phyloP scores from a whole-genome alignment of 2,888 invertebrate genomes.

The Amphipyra tragopoginis region DNA sequence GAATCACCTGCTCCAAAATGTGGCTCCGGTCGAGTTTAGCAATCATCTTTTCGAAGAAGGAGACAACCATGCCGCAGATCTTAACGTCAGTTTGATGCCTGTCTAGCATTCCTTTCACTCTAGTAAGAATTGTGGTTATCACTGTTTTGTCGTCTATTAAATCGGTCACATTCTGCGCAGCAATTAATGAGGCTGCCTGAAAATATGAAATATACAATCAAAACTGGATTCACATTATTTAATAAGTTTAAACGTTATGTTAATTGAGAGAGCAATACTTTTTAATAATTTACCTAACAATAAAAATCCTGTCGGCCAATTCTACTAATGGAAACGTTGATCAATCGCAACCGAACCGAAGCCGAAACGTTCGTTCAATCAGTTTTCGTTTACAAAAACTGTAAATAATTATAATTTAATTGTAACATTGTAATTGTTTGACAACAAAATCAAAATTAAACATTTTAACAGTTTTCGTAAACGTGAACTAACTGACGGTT shows the following conservation, averaged over 20 bases:
- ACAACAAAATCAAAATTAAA: no score
- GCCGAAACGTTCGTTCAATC: no score
- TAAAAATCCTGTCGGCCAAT: no score
- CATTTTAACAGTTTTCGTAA: no score
- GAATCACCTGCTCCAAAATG: constrained; percentile 97
- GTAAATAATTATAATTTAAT: no score
- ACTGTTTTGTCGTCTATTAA: constrained; percentile 95
- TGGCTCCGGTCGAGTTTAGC: constrained; percentile 95
- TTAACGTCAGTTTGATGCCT: constrained; percentile 94
- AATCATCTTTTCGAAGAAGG: constrained; percentile 94
- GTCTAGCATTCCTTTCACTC: constrained; percentile 95
- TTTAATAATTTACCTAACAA: no score
- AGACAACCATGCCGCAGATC: constrained; percentile 94
- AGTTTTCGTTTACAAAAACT: no score
- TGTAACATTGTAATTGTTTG: no score
- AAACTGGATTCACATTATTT: background rate
- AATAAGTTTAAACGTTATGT: background rate
- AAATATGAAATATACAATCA: constrained; percentile 53
- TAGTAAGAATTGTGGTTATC: constrained; percentile 94
- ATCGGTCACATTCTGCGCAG: constrained; percentile 95
- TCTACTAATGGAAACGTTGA: no score
- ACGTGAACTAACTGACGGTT: no score
- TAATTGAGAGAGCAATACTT: no score
- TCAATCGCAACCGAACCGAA: no score
- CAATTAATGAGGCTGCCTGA: constrained; percentile 96